Evolutionary conservation across 2,888 invertebrate genomes (phyloP).

Genomic region (Cordilura impudica): DNA sequence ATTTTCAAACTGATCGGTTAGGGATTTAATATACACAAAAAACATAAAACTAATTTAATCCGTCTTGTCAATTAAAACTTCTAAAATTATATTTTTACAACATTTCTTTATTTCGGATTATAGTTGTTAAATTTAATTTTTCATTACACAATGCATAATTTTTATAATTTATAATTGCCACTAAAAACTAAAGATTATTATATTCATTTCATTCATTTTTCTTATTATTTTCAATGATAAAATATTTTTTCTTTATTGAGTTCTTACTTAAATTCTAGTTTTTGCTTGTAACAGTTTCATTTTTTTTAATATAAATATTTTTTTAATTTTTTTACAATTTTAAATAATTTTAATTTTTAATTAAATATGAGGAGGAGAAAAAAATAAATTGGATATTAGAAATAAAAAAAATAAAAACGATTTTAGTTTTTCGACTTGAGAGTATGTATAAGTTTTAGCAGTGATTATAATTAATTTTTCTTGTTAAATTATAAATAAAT

Average conservation of each 20-base stretch:
- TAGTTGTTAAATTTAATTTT: neutral
- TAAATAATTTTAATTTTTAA: neutral
- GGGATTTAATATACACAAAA: no score
- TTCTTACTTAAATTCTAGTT: conserved; percentile 22
- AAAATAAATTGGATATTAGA: neutral
- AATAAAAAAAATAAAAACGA: neutral
- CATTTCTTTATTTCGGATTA: conserved; percentile 11
- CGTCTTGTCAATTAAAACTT: no score
- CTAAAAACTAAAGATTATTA: conserved; percentile 55
- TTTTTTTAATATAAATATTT: neutral
- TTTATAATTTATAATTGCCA: conserved; percentile 34
- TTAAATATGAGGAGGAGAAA: neutral
- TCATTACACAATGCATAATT: conserved; percentile 47
- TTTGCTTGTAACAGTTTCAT: conserved; percentile 43
- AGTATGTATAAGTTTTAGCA: neutral
- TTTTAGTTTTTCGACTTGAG: neutral
- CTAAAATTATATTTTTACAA: neutral
- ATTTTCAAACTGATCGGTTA: no score
- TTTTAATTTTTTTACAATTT: conserved; percentile 9
- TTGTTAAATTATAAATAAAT: neutral
- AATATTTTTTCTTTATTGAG: conserved; percentile 6
- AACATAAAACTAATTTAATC: no score
- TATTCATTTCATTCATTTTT: conserved; percentile 19
- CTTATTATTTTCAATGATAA: conserved; percentile 11
- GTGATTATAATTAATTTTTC: neutral